Percentiles rank a stretch among this genome's conserved stretches.
Evolutionary conservation across 2,888 invertebrate species (phyloP).

Genomic region (Bimastos eiseni): DNA sequence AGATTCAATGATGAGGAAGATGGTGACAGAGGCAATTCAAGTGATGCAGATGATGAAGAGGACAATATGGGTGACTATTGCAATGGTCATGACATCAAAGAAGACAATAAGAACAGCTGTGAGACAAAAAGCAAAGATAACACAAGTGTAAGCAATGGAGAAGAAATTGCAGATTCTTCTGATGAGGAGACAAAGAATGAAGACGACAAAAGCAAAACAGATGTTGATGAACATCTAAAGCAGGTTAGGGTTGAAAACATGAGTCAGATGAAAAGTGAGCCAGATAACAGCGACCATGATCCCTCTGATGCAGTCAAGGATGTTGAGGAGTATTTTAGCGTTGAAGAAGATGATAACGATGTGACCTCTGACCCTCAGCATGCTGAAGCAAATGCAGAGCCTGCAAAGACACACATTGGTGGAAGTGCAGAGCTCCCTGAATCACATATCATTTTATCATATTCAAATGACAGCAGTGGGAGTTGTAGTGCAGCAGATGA

Average conservation of each 20-base stretch:
- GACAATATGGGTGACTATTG: background rate
- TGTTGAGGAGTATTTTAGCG: background rate
- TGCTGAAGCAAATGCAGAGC: background rate
- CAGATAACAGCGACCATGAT: background rate
- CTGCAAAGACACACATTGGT: no score
- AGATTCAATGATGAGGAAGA: background rate
- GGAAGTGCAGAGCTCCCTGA: background rate
- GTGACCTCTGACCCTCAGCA: background rate
- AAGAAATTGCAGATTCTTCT: background rate
- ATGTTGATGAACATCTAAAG: background rate
- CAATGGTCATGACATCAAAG: background rate
- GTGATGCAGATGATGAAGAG: background rate
- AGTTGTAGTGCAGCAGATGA: background rate
- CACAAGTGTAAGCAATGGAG: conserved; percentile 13
- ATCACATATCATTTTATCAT: background rate
- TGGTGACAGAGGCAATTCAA: background rate
- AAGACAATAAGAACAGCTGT: background rate
- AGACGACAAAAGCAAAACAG: background rate
- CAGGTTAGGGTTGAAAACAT: background rate
- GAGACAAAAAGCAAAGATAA: background rate
- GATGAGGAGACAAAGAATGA: background rate
- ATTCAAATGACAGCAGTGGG: background rate
- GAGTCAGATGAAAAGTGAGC: background rate
- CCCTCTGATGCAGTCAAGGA: background rate
- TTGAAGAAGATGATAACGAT: background rate